phyloP scores from a whole-genome alignment of 2,888 invertebrate genomes.

The Pristionchus arcanus region DNA sequence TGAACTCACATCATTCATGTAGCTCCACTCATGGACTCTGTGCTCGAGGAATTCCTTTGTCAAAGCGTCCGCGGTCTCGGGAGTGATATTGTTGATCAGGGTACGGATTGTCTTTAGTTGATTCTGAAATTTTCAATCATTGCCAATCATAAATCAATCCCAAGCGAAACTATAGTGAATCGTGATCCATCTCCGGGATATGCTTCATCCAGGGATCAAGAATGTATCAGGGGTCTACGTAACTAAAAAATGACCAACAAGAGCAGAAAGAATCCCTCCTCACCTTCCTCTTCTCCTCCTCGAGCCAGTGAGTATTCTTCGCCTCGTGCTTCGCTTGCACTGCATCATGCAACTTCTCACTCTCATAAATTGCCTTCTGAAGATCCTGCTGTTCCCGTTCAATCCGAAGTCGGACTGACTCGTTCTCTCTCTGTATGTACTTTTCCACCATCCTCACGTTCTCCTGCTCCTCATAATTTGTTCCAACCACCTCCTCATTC shows the following conservation, averaged over 20 bases:
- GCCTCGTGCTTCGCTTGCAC: background rate
- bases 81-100: conserved; percentile 75
- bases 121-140: background rate
- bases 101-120: conserved; percentile 67
- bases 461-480: background rate
- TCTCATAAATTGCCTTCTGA: no score
- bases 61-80: conserved; percentile 65
- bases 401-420: background rate
- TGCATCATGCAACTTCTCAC: background rate
- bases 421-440: background rate
- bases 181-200: no score
- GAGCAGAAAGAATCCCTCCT: background rate
- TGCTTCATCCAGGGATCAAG: no score
- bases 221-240: no score
- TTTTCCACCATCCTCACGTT: background rate
- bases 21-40: conserved; percentile 58
- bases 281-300: background rate
- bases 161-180: no score
- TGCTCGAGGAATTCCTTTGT: conserved; percentile 65
- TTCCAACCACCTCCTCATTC: background rate
- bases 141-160: background rate
- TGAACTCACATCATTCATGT: background rate
- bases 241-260: no score
- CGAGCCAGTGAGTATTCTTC: background rate
- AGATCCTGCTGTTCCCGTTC: background rate